Evolutionary conservation across 2,888 invertebrate genomes (phyloP), one percentile per base, ranked within the genome.

Genomic region (Syritta pipiens): DNA sequence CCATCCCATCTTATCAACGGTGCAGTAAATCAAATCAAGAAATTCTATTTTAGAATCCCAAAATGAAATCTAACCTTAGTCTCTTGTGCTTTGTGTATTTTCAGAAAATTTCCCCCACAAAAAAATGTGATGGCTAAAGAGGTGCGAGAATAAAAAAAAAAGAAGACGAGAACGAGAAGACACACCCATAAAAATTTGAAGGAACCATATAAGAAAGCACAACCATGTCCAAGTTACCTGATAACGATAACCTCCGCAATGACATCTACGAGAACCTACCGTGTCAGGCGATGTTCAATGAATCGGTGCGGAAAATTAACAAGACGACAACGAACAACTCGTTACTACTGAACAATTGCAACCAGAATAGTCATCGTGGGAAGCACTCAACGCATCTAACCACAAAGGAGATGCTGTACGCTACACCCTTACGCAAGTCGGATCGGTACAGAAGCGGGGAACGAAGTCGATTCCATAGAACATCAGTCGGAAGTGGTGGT

Each of bases 211-310:
- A 17, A 9, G 37, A 12, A 49, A 12, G 10, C 44, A 14, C 28
- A 55, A 59, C 51, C 81, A 88, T 88, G 88, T 88, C 88, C 82
- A 88, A 88, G 83, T 86, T 88, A 84, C 84, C 89, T 79, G 88
- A 88, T 84, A 89, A 88, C 82, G 88, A 88, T 84, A 87, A 88
- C 84, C 84, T 87, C 81, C 88, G 88, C 81, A 88, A 89, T 84
- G 88, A 88, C 84, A 88, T 88, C 82, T 88, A 88, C 81, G 88
- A 88, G 83, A 88, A 88, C 83, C 83, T 88, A 81, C 88, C 88
- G 5, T 88, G 88, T 72, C 88, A 88, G 84, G 89, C 88, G 71
- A 89, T 88, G 89, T 88, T 86, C 82, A 88, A 88, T 83, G 89
- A 88, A 79, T 88, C 89, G 19, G 88, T 88, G 55, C 86, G 89